Evolutionary conservation across 2,113 vertebrate species (phyloP), one percentile per base, ranked within the genome.

Genomic region (Bubo bubo): DNA sequence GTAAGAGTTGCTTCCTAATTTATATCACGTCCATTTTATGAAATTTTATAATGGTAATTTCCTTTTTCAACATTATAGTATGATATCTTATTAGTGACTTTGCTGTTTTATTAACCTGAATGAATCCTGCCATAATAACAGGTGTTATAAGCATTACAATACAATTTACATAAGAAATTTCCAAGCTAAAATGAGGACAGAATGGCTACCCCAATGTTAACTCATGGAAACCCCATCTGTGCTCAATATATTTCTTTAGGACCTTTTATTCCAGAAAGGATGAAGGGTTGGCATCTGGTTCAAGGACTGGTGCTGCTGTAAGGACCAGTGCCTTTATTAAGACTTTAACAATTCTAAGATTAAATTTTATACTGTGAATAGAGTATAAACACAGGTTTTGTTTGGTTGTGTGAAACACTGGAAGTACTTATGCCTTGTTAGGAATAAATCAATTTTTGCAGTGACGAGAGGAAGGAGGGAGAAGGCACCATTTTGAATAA

Each of bases 61-160:
- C 28, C 43, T 59, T 91, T 96, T 88, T 24, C 73, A 75, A 10
- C 23, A 26, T 56, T 81, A 64, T 9, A 23, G 11, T 63, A 32
- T 63, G 37, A 32, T 88, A 75, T 32, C 37, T 86, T 87, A 52
- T 71, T 86, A 73, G 53, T 55, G 45, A 62, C 59, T 94, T 43
- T 86, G 55, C 59, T 73, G 17, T 70, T 90, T 95, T 87, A 64
- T 86, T 85, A 91, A 82, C 64, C 32, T 79, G 81, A 58, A 91
- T 92, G 84, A 88, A 88, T 90, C 79, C 85, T 97, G 45, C 74
- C 41, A 39, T 92, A 90, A 59, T 73, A 94, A 88, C 68, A 81
- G 60, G 55, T 81, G 67, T 83, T 94, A 47, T 8, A 43, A 86
- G 55, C 7, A 10, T 73, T 84, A 47, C 82, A 73, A 32, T 52